Conservation (phyloP, 2,888 invertebrate genomes). For the Lycocerus yunnanus region DNA sequence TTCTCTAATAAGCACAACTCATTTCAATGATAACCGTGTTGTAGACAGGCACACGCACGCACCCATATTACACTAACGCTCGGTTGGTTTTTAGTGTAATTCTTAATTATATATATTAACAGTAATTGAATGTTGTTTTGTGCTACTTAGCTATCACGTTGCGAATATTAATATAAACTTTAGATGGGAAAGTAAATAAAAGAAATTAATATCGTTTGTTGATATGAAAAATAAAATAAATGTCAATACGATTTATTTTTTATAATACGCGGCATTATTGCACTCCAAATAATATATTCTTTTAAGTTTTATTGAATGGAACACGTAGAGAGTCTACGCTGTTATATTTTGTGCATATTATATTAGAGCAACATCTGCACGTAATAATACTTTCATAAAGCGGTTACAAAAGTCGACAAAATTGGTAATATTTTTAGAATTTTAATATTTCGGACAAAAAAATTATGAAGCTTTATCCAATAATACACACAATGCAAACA, state of each 20-base stretch:
- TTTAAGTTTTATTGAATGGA: conserved; percentile 1
- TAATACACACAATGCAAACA: neutral
- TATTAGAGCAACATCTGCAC: conserved; percentile 15
- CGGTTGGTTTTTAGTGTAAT: conserved; percentile 12
- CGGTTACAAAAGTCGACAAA: conserved; percentile 10
- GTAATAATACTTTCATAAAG: conserved; percentile 14
- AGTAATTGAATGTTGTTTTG: neutral
- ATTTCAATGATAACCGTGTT: conserved; percentile 29
- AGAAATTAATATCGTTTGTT: neutral
- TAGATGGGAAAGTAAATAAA: neutral
- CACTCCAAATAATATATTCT: neutral
- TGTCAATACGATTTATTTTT: neutral
- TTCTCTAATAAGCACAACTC: conserved; percentile 31
- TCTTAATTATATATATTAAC: neutral
- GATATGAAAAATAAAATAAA: neutral
- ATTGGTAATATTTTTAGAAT: neutral
- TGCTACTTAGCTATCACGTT: neutral
- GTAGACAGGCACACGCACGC: conserved; percentile 26
- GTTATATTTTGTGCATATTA: conserved; percentile 3
- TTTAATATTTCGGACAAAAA: neutral
- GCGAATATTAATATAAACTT: neutral
- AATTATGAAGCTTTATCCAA: neutral
- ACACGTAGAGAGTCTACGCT: neutral
- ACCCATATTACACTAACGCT: conserved; percentile 16
- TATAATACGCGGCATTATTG: neutral